Percentiles rank a stretch among this genome's conserved stretches.
Evolutionary conservation across 2,888 invertebrate species (phyloP).

Genomic region (Epiblema foenella): DNA sequence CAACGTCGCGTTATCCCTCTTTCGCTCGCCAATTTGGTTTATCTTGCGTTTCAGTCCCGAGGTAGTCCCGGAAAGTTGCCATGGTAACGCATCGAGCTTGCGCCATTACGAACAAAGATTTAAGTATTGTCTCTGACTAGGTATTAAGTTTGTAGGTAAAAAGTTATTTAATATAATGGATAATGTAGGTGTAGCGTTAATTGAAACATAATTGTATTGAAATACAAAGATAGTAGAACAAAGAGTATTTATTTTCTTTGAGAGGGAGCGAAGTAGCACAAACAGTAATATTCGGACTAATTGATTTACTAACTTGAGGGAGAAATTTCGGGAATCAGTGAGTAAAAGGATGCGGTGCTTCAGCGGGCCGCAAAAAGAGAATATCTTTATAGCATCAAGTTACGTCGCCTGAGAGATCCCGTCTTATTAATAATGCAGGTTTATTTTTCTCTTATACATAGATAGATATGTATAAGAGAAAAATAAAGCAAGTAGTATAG

Average conservation of each 20-base stretch:
- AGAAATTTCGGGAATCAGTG: conserved; percentile 20
- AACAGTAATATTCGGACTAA: conserved; percentile 42
- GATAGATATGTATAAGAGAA: too few species aligned
- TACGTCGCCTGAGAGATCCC: not conserved
- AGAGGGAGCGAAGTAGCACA: conserved; percentile 21
- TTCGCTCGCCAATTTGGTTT: conserved; percentile 15
- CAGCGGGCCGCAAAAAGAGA: not conserved
- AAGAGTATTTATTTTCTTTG: conserved; percentile 22
- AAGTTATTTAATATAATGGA: conserved; percentile 9
- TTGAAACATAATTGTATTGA: not conserved
- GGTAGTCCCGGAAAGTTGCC: conserved; percentile 50
- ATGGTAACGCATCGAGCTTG: conserved; percentile 46
- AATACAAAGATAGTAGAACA: not conserved
- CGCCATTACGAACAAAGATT: conserved; percentile 47
- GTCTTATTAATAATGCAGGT: not conserved
- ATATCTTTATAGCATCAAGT: not conserved
- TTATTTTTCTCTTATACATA: not conserved
- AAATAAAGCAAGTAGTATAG: too few species aligned
- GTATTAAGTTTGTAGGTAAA: conserved; percentile 8
- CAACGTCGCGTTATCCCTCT: conserved; percentile 34
- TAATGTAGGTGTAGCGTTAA: not conserved
- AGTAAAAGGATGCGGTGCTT: conserved; percentile 24
- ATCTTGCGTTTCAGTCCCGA: conserved; percentile 30
- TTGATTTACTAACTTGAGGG: conserved; percentile 44
- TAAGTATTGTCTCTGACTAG: conserved; percentile 18